Base-by-base conservation (phyloP, 2,888 invertebrate genomes). In the Lithophane semibrunnea region DNA sequence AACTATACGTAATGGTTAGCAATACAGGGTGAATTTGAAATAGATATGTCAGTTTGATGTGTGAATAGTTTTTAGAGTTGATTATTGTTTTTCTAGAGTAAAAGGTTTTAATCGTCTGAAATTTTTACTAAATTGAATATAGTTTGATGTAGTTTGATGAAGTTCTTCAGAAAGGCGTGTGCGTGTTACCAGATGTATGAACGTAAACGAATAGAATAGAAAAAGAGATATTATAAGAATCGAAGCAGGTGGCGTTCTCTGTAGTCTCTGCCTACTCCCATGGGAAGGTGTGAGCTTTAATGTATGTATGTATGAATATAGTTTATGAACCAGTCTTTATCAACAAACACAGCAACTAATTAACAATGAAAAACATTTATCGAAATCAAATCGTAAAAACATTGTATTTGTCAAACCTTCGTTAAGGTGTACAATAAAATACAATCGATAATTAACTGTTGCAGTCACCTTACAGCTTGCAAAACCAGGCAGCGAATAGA, bases 1-100 rank as follows among this genome's bases (percentile, higher is more conserved):
- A 82, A 75, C 77, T 81, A 85, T 85, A 87, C 84, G 88, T 90
- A 93, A 93, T 92, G 89, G 91, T 86, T 90, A 86, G 85, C 88
- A 88, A 88, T 86, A 87, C 84, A 86, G 75, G 82, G 80, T 84
- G 83, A 81, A 83, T 88, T 88, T 82, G 86, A 75, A 87, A 90
- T 88, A 87, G 88, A 83, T 86, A 86, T 81, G 86, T 79, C 86
- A 75, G 80, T 85, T 86, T 75, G 78, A 80, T 67, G 58, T 77
- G 64, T 76, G 73, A 77, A 75, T 80, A 64, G 61, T 56, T 67
- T 70, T 56, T 42, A n/a, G n/a, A 63, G 37, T 18, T 49, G n/a
- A 29, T n/a, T 73, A 18, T 63, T 56, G 42, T 66, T 54, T 74
- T 37, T 12, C 2, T 0, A 21, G 4, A 37, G 8, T 9, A n/a